Evolutionary conservation across 2,797 vertebrate species (phyloP).

Genomic region (Acrocephalus scirpaceus): DNA sequence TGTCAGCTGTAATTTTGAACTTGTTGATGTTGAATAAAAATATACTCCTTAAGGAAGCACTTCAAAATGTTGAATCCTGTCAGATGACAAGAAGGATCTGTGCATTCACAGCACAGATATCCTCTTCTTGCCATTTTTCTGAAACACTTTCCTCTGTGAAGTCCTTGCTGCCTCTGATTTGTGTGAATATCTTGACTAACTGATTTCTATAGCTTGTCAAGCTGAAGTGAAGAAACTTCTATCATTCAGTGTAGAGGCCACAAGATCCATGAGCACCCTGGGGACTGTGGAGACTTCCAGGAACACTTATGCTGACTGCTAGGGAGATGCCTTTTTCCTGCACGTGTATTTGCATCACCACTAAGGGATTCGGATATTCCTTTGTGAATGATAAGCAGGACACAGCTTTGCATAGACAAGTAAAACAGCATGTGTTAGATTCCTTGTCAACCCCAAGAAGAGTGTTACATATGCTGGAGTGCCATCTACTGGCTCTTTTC

Average conservation of each 20-base stretch:
- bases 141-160: background rate
- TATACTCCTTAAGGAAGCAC: fast-evolving
- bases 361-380: background rate
- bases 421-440: too few species aligned
- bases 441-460: background rate
- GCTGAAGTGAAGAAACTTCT: background rate
- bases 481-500: background rate
- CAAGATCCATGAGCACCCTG: too few species aligned
- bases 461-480: background rate
- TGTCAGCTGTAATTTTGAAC: background rate
- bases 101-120: background rate
- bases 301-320: background rate
- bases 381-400: fast-evolving
- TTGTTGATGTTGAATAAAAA: background rate
- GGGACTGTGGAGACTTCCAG: too few species aligned
- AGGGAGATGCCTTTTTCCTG: background rate
- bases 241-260: background rate
- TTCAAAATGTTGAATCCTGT: background rate
- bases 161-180: background rate
- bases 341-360: background rate
- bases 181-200: background rate
- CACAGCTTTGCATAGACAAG: fast-evolving
- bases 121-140: background rate
- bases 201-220: background rate
- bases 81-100: background rate